A percentile compares a stretch with the other conserved stretches of the same genome.
phyloP scores from a whole-genome alignment of 2,888 invertebrate genomes.

The Neoitamus cyanurus region DNA sequence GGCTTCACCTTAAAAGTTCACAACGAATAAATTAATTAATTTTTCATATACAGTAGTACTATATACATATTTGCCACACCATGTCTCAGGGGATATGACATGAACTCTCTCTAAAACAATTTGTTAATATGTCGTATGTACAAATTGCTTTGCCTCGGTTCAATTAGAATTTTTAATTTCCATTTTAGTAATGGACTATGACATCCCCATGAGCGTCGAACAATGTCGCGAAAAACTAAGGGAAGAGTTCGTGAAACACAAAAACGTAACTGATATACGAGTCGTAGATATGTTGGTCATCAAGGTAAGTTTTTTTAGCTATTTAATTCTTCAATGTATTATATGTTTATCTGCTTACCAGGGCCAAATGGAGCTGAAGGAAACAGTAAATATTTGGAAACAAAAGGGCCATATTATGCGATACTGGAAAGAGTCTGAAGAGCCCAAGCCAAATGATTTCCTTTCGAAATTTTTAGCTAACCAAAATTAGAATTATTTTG shows the following conservation, averaged over 20 bases:
- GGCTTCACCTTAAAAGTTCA: too few relatives aligned
- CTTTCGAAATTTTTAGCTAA: conserved; percentile 88
- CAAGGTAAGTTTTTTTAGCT: conserved; percentile 74
- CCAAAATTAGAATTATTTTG: conserved; percentile 48
- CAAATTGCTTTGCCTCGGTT: background rate
- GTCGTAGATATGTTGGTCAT: conserved; percentile 92
- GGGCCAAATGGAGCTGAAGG: conserved; percentile 96
- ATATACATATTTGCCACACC: too few relatives aligned
- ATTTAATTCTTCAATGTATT: background rate
- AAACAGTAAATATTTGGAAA: conserved; percentile 88
- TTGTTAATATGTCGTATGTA: too few relatives aligned
- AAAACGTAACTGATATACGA: conserved; percentile 83
- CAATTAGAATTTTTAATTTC: background rate
- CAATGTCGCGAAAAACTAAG: conserved; percentile 79
- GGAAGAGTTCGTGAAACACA: conserved; percentile 81
- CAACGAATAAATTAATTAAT: too few relatives aligned
- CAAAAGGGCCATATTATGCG: conserved; percentile 89
- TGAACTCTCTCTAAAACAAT: too few relatives aligned
- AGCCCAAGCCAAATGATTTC: conserved; percentile 90
- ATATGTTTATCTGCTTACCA: conserved; percentile 60
- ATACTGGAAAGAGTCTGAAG: conserved; percentile 85
- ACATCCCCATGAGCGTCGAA: conserved; percentile 79
- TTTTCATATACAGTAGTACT: too few relatives aligned
- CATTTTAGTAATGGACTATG: conserved; percentile 81
- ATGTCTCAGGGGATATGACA: too few relatives aligned